Conservation (phyloP, 1,140 invertebrate species). For the Drosophila sulfurigaster region DNA sequence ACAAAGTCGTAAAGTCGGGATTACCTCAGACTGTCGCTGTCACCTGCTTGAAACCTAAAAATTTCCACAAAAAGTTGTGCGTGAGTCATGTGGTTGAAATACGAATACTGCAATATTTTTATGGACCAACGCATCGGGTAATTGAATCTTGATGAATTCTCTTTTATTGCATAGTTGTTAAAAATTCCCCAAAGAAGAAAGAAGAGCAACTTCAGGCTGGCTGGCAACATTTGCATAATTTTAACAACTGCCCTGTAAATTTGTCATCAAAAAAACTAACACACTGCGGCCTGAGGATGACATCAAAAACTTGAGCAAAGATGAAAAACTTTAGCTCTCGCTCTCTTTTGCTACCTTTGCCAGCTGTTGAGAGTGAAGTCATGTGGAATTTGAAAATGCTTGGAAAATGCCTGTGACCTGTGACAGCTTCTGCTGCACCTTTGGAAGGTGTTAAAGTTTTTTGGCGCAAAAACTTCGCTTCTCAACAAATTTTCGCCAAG, state of each 20-base stretch:
- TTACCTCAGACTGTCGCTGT: conserved; percentile 6
- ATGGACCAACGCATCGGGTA: conserved; percentile 46
- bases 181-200: conserved; percentile 59
- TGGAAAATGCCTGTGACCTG: conserved; percentile 14
- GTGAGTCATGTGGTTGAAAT: conserved; percentile 6
- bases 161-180: conserved; percentile 62
- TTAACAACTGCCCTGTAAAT: conserved; percentile 69
- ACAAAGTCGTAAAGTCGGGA: conserved; percentile 44
- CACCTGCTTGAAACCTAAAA: conserved; percentile 27
- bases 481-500: conserved; percentile 36
- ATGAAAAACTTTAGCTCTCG: conserved; percentile 20
- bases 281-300: conserved; percentile 34
- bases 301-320: conserved; percentile 57
- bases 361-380: conserved; percentile 56
- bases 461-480: conserved; percentile 33
- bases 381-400: conserved; percentile 57
- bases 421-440: conserved; percentile 46
- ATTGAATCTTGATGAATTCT: conserved; percentile 77
- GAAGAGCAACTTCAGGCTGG: not conserved
- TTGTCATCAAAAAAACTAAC: conserved; percentile 47
- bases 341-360: conserved; percentile 16
- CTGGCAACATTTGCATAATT: conserved; percentile 62
- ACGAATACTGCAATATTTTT: conserved; percentile 49
- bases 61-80: not conserved
- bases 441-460: conserved; percentile 68